Evolutionary conservation across 2,797 vertebrate genomes (phyloP), one percentile per base, ranked within the genome.

Genomic region (Meda fulgida): DNA sequence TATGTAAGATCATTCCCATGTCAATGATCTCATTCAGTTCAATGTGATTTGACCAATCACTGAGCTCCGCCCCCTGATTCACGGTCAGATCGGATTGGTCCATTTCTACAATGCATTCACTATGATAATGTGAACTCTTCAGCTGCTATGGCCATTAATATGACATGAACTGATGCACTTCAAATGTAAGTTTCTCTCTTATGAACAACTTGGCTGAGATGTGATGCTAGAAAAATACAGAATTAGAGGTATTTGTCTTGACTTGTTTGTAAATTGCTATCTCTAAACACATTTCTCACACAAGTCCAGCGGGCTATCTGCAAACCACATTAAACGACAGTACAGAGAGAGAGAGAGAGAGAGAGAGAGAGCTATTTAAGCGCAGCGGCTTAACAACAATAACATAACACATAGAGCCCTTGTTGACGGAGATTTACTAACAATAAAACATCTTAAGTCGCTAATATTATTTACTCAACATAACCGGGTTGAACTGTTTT

Each of bases 291-390:
- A 2, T 70, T 38, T 43, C 34, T 70, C 5, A 13, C 53, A 77
- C 31, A 7, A 58, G 75, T 18, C 21, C 31, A 58, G 75, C 0
- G 51, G 51, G 38, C 34, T 55, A 18, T 58, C 34, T 18, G 75
- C 53, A 40, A 77, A 77, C 75, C 75, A 77, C 75, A 77, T 38
- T 77, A 38, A 77, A 77, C 13, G 14, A 48, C 46, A 48, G 46
- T 7, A 34, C 26, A 53, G 29, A 75, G 18, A 75, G 60, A 63
- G 58, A 63, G 21, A 51, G 5, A 51, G 18, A 53, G 51, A 19
- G 51, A n/a, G 53, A 23, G 55, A n/a, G 21, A 58, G 53, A n/a
- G 73, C 10, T 36, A 34, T 75, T 36, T 53, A 58, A 58, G 40
- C 9, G 34, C 53, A 58, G 21, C 23, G 2, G 16, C 21, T 58